Evolutionary conservation across 2,797 vertebrate genomes (phyloP), one percentile per base, ranked within the genome.

Genomic region (Sebastes trivittatus): DNA sequence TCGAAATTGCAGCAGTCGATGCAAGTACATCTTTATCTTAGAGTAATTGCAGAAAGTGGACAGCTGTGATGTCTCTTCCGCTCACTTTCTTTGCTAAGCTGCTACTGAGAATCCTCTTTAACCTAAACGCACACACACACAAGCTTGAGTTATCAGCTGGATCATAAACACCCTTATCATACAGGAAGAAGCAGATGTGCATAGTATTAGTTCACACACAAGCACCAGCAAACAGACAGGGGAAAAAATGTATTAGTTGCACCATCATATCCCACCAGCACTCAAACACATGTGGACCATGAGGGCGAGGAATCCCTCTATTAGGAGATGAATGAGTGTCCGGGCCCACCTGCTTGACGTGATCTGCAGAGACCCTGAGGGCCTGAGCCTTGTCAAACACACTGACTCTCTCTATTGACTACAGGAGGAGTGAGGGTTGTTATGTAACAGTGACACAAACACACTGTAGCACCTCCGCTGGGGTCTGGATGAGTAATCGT

Each of bases 361-460:
- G 77, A 80, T 80, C 75, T 75, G 70, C 74, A 55, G 38, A 75
- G 68, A 74, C 66, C 87, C 71, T 2, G 49, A 77, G 77, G 75
- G 75, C 52, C 30, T 1, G 22, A 32, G 22, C 18, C 34, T 20
- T 72, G 78, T 82, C 83, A 77, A 65, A 85, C 78, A 85, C 80
- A 84, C 80, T 49, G 56, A 86, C 68, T 82, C 77, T 38, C 65
- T 63, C 64, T 63, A 9, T 78, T 13, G 49, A 72, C 64, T 81
- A 72, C 54, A 56, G 55, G 13, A 29, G 29, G 46, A 49, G 7
- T 20, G 46, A 20, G 46, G 46, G 18, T 49, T 54, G 8, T 91
- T 91, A 87, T 87, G 83, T 87, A 90, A 92, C 67, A 72, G 62
- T 34, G 58, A 81, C 82, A 88, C 71, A 76, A 75, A 66, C 62